A percentile compares a stretch with the other conserved stretches of the same genome.
Evolutionary conservation across 2,888 invertebrate species (phyloP).

Genomic region (Caenorhabditis virilis): DNA sequence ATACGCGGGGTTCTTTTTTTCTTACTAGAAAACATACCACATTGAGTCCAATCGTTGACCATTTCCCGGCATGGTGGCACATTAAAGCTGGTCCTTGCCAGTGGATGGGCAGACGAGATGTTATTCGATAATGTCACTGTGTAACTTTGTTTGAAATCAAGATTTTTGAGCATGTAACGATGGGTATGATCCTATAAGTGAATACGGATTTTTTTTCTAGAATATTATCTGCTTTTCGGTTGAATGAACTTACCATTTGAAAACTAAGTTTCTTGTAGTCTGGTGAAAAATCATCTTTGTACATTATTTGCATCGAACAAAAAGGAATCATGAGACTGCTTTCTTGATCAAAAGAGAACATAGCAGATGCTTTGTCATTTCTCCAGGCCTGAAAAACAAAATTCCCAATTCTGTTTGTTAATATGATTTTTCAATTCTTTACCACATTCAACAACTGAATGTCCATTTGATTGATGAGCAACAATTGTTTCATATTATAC

Average conservation of each 20-base stretch:
- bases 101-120: constrained; percentile 5
- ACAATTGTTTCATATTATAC: constrained; percentile 30
- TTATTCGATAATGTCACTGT: constrained; percentile 12
- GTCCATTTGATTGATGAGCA: constrained; percentile 16
- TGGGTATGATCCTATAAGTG: constrained; percentile 42
- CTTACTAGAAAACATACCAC: too few species aligned
- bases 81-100: constrained; percentile 28
- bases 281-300: constrained; percentile 12
- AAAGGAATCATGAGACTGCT: constrained; percentile 16
- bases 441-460: constrained; percentile 7
- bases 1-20: too few species aligned
- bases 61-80: constrained; percentile 39
- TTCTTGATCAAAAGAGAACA: constrained; percentile 15
- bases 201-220: too few species aligned
- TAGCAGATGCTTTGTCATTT: constrained; percentile 44
- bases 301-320: constrained; percentile 26
- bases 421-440: too few species aligned
- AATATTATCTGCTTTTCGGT: too few species aligned
- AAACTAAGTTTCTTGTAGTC: constrained; percentile 10
- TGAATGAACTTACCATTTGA: too few species aligned
- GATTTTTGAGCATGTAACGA: constrained; percentile 37
- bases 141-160: constrained; percentile 41
- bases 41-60: constrained; percentile 41
- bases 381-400: constrained; percentile 29
- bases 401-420: not conserved